Conservation (phyloP, 2,113 vertebrate species). For the Scomber colias region DNA sequence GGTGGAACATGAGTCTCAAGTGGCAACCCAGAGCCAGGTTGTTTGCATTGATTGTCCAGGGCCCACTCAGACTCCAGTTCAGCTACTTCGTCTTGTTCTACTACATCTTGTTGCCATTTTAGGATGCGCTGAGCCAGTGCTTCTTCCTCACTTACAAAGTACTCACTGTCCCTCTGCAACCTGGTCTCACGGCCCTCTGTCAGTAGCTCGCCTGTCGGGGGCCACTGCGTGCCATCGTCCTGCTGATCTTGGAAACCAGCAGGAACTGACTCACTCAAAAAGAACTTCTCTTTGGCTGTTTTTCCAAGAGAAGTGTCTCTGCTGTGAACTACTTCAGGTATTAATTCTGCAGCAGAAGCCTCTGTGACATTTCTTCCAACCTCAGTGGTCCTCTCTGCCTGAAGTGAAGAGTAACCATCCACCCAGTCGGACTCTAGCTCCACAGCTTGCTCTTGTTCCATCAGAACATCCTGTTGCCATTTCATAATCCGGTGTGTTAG, state of each 20-base stretch:
- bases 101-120: constrained; percentile 83
- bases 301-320: constrained; percentile 9
- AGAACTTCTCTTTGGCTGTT: constrained; percentile 43
- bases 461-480: constrained; percentile 85
- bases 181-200: constrained; percentile 74
- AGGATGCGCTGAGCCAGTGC: constrained; percentile 81
- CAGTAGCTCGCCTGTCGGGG: constrained; percentile 2
- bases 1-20: constrained; percentile 35
- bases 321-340: constrained; percentile 5
- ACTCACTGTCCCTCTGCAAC: constrained; percentile 79
- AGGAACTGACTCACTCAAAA: constrained; percentile 9
- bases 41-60: constrained; percentile 57
- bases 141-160: constrained; percentile 83
- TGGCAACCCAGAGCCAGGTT: constrained; percentile 12
- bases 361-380: not conserved
- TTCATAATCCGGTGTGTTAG: constrained; percentile 83
- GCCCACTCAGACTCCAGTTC: constrained; percentile 83
- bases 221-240: constrained; percentile 44
- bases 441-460: constrained; percentile 74
- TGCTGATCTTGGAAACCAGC: constrained; percentile 40
- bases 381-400: constrained; percentile 28
- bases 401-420: constrained; percentile 37
- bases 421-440: constrained; percentile 65
- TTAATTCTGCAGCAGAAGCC: constrained; percentile 1
- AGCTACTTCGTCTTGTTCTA: constrained; percentile 80